Conservation (phyloP, 2,113 vertebrate genomes). For the Petroica traversi region DNA sequence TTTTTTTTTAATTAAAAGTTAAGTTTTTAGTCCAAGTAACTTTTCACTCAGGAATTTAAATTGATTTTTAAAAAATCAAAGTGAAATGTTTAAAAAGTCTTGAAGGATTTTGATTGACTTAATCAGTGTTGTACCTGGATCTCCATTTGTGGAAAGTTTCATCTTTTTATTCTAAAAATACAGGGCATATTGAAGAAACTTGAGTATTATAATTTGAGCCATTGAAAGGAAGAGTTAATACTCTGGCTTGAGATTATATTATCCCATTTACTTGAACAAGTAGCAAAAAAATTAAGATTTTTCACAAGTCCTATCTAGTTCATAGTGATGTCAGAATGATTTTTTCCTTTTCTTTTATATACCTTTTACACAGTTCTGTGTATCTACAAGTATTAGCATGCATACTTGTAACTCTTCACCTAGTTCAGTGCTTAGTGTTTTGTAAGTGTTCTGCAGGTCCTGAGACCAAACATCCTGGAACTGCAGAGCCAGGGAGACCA, state of each 20-base stretch:
- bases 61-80: not conserved
- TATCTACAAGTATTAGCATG: no score
- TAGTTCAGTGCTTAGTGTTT: no score
- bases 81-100: slow-evolving; percentile 32
- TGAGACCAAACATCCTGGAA: no score
- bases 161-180: slow-evolving; percentile 57
- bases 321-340: no score
- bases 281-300: not conserved
- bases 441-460: no score
- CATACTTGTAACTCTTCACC: no score
- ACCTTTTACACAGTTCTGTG: no score
- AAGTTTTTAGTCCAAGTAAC: slow-evolving; percentile 27
- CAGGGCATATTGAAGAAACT: slow-evolving; percentile 34
- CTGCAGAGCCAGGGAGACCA: no score
- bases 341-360: no score
- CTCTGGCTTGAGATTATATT: slow-evolving; percentile 15
- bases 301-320: not conserved
- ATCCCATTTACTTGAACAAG: not conserved
- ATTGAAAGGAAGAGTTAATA: slow-evolving; percentile 1
- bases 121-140: slow-evolving; percentile 57
- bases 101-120: slow-evolving; percentile 58
- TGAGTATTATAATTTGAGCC: slow-evolving; percentile 28
- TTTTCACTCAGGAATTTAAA: slow-evolving; percentile 35
- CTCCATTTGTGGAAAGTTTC: slow-evolving; percentile 54
- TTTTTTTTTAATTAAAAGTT: not conserved